These are phyloP conservation scores for Poeciliopsis turneri DNA, from an alignment of 2,797 vertebrate genomes.

Conservation along the genomic window DNA sequence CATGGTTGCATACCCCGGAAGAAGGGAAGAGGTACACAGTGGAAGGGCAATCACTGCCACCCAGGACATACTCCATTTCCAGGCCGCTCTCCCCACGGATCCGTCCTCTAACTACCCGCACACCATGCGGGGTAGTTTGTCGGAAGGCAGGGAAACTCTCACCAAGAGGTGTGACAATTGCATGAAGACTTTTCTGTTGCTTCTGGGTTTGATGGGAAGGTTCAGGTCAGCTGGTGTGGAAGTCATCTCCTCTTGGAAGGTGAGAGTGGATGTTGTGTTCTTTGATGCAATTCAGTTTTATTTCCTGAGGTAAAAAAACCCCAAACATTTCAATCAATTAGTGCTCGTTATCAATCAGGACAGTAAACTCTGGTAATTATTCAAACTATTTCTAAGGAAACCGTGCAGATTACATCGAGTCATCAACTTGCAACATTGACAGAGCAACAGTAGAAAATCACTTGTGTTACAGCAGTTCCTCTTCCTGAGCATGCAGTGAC, in stretches of 20 bases:
- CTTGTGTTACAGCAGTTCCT: too few species aligned
- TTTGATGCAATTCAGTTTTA: slow-evolving; percentile 11
- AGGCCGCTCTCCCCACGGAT: slow-evolving; percentile 49
- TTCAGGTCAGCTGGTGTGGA: slow-evolving; percentile 65
- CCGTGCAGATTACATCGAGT: too few species aligned
- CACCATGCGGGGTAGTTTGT: slow-evolving; percentile 57
- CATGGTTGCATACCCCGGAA: slow-evolving; percentile 75
- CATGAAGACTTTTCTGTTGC: slow-evolving; percentile 52
- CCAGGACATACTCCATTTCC: slow-evolving; percentile 64
- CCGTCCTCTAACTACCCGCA: slow-evolving; percentile 50
- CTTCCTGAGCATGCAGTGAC: too few species aligned
- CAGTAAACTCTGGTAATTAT: too few species aligned
- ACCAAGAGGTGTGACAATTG: slow-evolving; percentile 52
- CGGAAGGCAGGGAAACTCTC: slow-evolving; percentile 52
- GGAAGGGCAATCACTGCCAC: slow-evolving; percentile 59
- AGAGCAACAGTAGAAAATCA: too few species aligned
- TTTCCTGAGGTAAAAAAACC: too few species aligned
- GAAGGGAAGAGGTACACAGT: slow-evolving; percentile 64
- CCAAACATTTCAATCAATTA: too few species aligned
- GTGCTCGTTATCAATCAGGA: too few species aligned
- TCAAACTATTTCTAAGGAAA: too few species aligned
- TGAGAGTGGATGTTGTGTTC: slow-evolving; percentile 49
- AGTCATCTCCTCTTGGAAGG: slow-evolving; percentile 53
- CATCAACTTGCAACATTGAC: too few species aligned
- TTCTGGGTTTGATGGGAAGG: slow-evolving; percentile 66